Conservation (phyloP, 2,113 vertebrate species). For the Petrocephalus microphthalmus region DNA sequence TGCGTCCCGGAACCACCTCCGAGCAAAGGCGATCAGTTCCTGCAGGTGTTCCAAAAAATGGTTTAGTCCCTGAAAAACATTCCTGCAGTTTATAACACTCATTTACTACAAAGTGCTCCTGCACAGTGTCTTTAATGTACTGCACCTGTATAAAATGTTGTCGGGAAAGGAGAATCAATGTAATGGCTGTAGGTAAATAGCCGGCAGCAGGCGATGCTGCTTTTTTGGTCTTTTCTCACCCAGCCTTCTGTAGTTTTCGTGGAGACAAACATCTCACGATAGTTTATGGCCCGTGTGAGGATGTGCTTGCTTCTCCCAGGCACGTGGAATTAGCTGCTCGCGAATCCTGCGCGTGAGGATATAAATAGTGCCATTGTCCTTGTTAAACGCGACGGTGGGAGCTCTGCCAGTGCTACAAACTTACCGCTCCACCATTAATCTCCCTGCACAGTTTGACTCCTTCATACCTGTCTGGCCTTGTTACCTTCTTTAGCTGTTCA, state of each 20-base stretch:
- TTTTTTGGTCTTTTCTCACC: not conserved
- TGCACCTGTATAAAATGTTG: not conserved
- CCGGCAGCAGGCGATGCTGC: not conserved
- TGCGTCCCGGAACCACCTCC: not conserved
- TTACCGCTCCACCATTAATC: not conserved
- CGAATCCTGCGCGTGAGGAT: not conserved
- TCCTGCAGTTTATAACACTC: not conserved
- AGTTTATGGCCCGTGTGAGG: not conserved
- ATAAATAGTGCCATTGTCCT: constrained; percentile 15
- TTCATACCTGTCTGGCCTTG: constrained; percentile 19
- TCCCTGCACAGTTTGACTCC: constrained; percentile 10
- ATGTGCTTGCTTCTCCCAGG: not conserved
- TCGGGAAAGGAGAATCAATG: not conserved
- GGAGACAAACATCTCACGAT: constrained; percentile 2
- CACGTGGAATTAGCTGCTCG: not conserved
- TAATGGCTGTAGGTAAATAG: not conserved
- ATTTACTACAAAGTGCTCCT: not conserved
- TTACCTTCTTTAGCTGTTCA: constrained; percentile 4
- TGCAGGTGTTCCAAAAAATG: not conserved
- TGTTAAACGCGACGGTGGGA: constrained; percentile 1
- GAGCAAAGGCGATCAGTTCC: not conserved
- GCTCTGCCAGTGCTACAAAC: not conserved
- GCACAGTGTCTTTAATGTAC: not conserved
- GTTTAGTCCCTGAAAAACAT: not conserved
- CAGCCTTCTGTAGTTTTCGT: not conserved